These are phyloP conservation scores for Sternotherus odoratus DNA, from an alignment of 2,797 vertebrate species.

Conservation along the genomic window DNA sequence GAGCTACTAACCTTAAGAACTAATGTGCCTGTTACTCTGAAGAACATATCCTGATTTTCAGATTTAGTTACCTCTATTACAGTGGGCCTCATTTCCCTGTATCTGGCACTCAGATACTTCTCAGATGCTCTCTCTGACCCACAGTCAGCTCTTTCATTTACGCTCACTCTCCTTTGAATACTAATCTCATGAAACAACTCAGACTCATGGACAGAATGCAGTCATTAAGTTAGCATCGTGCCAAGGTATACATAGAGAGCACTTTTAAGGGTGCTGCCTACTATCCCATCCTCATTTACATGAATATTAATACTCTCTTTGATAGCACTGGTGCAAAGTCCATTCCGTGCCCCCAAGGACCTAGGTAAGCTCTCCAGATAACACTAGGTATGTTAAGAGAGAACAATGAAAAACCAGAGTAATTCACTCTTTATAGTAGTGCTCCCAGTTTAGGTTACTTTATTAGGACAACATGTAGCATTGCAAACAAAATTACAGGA, in stretches of 20 bases:
- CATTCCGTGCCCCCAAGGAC: not conserved
- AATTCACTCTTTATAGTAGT: not conserved
- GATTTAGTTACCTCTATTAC: not conserved
- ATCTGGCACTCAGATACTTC: not conserved
- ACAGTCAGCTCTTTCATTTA: accelerated
- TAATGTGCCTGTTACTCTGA: not conserved
- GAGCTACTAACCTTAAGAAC: not conserved
- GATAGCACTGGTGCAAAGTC: not conserved
- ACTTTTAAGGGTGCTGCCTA: not conserved
- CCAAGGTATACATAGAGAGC: not conserved
- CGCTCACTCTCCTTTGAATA: not conserved
- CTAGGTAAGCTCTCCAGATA: not conserved
- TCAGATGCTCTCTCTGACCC: not conserved
- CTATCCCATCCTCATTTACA: not conserved
- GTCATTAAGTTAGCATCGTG: not conserved
- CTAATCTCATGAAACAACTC: not conserved
- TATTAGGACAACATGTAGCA: not conserved
- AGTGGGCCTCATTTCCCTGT: not conserved
- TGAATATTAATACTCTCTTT: not conserved
- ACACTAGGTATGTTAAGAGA: not conserved
- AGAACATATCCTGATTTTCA: not conserved
- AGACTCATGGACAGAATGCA: not conserved
- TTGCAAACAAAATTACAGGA: conserved; percentile 9
- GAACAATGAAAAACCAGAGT: not conserved
- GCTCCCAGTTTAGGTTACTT: accelerated